These are phyloP conservation scores for Anoplius nigerrimus DNA, from an alignment of 2,888 invertebrate genomes.

Conservation along the genomic window DNA sequence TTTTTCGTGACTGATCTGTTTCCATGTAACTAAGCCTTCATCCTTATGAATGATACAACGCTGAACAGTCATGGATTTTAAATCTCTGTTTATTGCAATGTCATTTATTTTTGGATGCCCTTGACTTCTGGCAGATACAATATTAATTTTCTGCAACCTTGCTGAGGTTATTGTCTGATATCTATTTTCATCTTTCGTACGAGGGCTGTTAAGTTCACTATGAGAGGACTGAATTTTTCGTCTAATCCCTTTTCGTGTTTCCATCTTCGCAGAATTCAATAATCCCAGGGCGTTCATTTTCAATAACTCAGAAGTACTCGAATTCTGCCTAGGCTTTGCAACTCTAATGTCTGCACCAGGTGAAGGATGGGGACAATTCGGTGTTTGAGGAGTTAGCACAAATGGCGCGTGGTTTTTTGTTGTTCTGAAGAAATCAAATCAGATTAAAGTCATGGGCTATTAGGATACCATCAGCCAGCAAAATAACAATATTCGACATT, in stretches of 20 bases:
- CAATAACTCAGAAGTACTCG: too few species aligned
- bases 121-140: constrained; percentile 45
- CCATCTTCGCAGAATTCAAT: too few species aligned
- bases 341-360: constrained; percentile 29
- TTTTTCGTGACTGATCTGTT: constrained; percentile 47
- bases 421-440: too few species aligned
- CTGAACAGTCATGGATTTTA: constrained; percentile 68
- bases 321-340: too few species aligned
- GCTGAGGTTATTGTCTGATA: not conserved
- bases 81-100: constrained; percentile 66
- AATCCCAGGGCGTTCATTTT: too few species aligned
- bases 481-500: too few species aligned
- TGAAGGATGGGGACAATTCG: constrained; percentile 33
- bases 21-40: constrained; percentile 55
- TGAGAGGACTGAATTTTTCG: too few species aligned
- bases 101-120: constrained; percentile 71
- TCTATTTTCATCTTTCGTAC: not conserved
- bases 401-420: too few species aligned
- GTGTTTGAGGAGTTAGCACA: constrained; percentile 31
- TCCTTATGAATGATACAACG: constrained; percentile 49
- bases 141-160: constrained; percentile 34
- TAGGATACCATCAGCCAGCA: too few species aligned
- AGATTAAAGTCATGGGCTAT: too few species aligned
- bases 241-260: too few species aligned
- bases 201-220: too few species aligned